Percentiles rank a stretch among this genome's conserved stretches.
Conservation (phyloP, 2,888 invertebrate genomes). For the Torymus auratus region DNA sequence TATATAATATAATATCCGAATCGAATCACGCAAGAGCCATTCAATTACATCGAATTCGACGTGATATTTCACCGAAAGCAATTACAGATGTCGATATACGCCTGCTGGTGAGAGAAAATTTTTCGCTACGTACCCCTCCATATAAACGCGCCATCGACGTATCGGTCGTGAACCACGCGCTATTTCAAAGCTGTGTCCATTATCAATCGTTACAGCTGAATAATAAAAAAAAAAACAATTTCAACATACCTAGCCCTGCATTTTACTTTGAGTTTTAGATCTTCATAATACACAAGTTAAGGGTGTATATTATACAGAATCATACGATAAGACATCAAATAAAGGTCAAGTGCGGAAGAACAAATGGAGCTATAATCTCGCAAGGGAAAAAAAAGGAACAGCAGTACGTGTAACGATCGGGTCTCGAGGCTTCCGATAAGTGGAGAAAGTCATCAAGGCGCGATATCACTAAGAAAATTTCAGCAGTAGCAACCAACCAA, state of each 20-base stretch:
- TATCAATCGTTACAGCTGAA: too few relatives aligned
- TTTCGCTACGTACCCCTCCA: not conserved
- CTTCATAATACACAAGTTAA: too few relatives aligned
- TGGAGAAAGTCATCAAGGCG: slow-evolving; percentile 20
- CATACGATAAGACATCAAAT: too few relatives aligned
- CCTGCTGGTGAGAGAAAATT: not conserved
- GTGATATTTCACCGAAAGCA: slow-evolving; percentile 37
- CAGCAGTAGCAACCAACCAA: not conserved
- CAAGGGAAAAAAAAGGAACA: too few relatives aligned
- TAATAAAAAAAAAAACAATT: too few relatives aligned
- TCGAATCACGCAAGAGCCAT: slow-evolving; percentile 33
- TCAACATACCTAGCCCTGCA: too few relatives aligned
- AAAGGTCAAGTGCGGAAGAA: too few relatives aligned
- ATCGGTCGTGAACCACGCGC: too few relatives aligned
- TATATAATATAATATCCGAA: slow-evolving; percentile 13
- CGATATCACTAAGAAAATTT: slow-evolving; percentile 12
- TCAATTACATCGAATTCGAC: slow-evolving; percentile 37
- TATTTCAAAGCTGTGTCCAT: too few relatives aligned
- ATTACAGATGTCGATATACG: slow-evolving; percentile 24
- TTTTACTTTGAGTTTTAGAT: too few relatives aligned
- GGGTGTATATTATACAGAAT: too few relatives aligned
- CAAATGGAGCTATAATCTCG: too few relatives aligned
- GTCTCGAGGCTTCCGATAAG: not conserved
- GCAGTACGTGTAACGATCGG: not conserved
- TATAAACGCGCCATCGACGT: not conserved